Evolutionary conservation across 2,113 vertebrate genomes (phyloP).

Genomic region (Anolis sagrei): DNA sequence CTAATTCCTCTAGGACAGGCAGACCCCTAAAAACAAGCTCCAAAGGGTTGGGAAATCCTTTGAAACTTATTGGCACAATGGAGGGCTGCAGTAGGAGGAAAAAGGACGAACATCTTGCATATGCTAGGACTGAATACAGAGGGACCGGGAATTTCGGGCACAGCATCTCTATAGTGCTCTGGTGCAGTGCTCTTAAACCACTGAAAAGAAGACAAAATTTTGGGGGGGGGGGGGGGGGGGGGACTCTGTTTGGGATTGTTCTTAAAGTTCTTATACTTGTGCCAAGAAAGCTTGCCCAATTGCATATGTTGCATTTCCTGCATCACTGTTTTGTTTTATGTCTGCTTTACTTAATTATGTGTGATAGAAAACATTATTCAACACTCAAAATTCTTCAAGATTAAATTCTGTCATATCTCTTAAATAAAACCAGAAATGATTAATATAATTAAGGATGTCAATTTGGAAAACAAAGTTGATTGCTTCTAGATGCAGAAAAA

Average conservation of each 20-base stretch:
- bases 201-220: neutral
- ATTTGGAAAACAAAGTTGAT: neutral
- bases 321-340: constrained; percentile 29
- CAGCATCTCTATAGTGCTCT: neutral
- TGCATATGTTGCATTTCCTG: constrained; percentile 44
- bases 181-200: neutral
- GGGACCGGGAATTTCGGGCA: too few species aligned
- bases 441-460: neutral
- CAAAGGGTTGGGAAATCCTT: too few species aligned
- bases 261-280: neutral
- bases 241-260: neutral
- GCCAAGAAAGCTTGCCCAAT: neutral
- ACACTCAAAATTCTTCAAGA: neutral
- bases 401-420: neutral
- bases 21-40: too few species aligned
- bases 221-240: too few species aligned
- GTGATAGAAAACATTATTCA: neutral
- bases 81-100: too few species aligned
- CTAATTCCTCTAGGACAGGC: too few species aligned
- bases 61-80: too few species aligned
- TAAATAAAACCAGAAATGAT: neutral
- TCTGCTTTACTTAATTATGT: neutral
- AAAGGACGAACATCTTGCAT: too few species aligned
- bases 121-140: too few species aligned
- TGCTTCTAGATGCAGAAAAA: neutral